Evolutionary conservation across 2,113 vertebrate species (phyloP).

Genomic region (Nematolebias whitei): DNA sequence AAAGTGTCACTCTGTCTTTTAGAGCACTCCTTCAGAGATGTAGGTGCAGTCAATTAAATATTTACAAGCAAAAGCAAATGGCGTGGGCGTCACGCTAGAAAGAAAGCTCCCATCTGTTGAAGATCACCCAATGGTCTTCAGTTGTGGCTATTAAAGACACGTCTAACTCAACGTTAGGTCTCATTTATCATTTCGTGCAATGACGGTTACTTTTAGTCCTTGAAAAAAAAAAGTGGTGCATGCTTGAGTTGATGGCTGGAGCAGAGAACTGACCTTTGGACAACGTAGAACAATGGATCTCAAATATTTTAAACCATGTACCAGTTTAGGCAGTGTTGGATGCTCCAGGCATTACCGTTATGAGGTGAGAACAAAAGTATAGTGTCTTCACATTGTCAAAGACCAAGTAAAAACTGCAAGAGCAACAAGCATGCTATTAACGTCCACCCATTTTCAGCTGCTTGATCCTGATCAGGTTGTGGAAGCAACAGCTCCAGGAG

Average conservation of each 20-base stretch:
- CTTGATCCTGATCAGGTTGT: not conserved
- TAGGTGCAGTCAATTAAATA: constrained; percentile 69
- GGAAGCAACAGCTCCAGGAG: not conserved
- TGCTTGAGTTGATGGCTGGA: constrained; percentile 8
- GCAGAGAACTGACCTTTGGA: not conserved
- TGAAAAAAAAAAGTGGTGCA: not conserved
- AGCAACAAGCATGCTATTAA: too few relatives aligned
- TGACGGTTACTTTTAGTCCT: constrained; percentile 30
- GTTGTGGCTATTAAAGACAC: constrained; percentile 44
- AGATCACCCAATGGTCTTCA: constrained; percentile 42
- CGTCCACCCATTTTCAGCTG: not conserved
- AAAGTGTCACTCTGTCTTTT: constrained; percentile 71
- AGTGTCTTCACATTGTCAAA: too few relatives aligned
- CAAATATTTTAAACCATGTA: not conserved
- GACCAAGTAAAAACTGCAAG: too few relatives aligned
- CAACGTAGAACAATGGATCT: constrained; percentile 6
- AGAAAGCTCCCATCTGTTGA: constrained; percentile 25
- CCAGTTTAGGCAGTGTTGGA: too few relatives aligned
- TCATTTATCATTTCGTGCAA: constrained; percentile 21
- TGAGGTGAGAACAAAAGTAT: too few relatives aligned
- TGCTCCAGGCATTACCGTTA: too few relatives aligned
- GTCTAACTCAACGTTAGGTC: constrained; percentile 14
- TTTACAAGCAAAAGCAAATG: constrained; percentile 62
- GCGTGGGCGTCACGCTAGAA: constrained; percentile 55
- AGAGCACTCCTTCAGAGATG: constrained; percentile 69